phyloP scores from a whole-genome alignment of 2,797 vertebrate species.

The Onychomys arenicola region DNA sequence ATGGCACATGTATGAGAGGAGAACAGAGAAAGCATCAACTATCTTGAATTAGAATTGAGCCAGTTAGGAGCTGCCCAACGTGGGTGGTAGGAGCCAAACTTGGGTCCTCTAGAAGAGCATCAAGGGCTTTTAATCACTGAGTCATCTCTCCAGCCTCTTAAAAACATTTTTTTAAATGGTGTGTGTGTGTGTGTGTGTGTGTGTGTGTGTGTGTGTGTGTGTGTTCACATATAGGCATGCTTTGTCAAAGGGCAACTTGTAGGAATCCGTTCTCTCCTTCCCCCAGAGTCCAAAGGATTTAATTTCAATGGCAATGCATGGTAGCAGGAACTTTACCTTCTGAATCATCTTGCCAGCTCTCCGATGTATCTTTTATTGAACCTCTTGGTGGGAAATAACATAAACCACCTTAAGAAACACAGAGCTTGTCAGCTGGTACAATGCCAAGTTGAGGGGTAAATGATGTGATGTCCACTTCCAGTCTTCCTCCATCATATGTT shows the following conservation, averaged over 20 bases:
- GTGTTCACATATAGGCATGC: too few species aligned
- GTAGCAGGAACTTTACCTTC: not conserved
- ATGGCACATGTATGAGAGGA: not conserved
- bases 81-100: not conserved
- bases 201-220: not conserved
- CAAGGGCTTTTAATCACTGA: not conserved
- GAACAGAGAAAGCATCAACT: not conserved
- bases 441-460: not conserved
- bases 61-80: not conserved
- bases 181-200: not conserved
- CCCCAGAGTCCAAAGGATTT: not conserved
- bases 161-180: not conserved
- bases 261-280: not conserved
- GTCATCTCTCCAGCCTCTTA: not conserved
- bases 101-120: not conserved
- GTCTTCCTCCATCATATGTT: not conserved
- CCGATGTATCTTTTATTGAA: not conserved
- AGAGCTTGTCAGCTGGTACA: not conserved
- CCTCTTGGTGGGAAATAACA: constrained; percentile 33
- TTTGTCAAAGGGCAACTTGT: not conserved
- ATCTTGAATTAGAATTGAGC: not conserved
- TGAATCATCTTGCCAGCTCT: not conserved
- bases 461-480: not conserved
- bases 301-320: not conserved
- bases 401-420: constrained; percentile 40